phyloP scores from a whole-genome alignment of 2,113 vertebrate genomes.

The Neopipo cinnamomea region DNA sequence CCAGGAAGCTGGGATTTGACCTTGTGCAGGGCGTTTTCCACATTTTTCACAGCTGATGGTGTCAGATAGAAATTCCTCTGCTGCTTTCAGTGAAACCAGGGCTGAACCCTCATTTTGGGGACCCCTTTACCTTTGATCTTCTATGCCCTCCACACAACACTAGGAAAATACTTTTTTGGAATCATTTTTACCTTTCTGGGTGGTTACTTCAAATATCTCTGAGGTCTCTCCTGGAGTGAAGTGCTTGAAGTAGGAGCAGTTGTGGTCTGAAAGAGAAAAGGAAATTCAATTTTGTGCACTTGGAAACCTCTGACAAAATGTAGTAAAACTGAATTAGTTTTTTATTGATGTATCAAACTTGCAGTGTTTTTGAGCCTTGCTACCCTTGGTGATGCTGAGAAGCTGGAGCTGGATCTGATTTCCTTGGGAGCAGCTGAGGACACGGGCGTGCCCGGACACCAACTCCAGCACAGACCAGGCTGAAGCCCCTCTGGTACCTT shows the following conservation, averaged over 20 bases:
- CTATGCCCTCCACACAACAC: not conserved
- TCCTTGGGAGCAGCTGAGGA: not conserved
- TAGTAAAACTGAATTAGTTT: not conserved
- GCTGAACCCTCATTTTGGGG: not conserved
- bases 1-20: not conserved
- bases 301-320: not conserved
- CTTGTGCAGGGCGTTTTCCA: not conserved
- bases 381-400: not conserved
- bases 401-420: not conserved
- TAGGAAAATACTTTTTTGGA: not conserved
- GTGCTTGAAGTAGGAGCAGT: conserved; percentile 93
- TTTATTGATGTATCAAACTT: not conserved
- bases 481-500: not conserved
- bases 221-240: conserved; percentile 88
- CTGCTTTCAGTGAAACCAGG: not conserved
- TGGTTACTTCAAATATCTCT: conserved; percentile 90
- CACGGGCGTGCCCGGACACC: rapidly evolving
- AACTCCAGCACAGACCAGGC: not conserved
- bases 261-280: conserved; percentile 77
- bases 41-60: not conserved
- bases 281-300: not conserved
- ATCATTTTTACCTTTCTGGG: conserved; percentile 86
- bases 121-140: not conserved
- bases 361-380: not conserved
- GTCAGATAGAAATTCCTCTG: not conserved